These are phyloP conservation scores for Apolygus lucorum DNA, from an alignment of 1,140 invertebrate genomes.

Conservation along the genomic window DNA sequence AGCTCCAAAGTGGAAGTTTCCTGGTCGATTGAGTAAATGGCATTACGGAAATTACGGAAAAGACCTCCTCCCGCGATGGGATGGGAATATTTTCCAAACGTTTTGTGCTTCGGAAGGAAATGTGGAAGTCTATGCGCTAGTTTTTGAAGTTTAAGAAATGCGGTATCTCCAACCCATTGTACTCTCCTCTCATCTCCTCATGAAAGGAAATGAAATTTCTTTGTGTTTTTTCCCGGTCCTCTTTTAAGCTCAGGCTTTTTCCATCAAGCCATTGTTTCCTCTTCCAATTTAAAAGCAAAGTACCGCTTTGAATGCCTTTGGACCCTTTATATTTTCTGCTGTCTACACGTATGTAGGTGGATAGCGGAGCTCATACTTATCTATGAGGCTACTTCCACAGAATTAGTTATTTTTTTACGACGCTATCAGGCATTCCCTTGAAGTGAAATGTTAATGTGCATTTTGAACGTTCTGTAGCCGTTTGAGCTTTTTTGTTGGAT, in stretches of 20 bases:
- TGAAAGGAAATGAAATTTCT: not conserved
- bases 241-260: not conserved
- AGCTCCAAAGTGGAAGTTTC: constrained; percentile 3
- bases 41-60: constrained; percentile 9
- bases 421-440: not conserved
- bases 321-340: not conserved
- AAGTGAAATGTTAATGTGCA: too few species aligned
- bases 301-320: not conserved
- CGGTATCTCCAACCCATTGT: not conserved
- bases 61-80: not conserved
- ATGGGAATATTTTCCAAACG: not conserved
- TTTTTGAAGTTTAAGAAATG: not conserved
- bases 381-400: not conserved
- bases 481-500: too few species aligned
- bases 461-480: too few species aligned
- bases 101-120: not conserved
- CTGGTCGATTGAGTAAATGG: constrained; percentile 13
- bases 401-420: not conserved
- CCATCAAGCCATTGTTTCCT: not conserved
- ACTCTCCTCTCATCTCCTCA: not conserved
- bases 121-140: not conserved
- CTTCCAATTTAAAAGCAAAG: not conserved
- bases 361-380: not conserved
- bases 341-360: not conserved
- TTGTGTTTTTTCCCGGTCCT: not conserved